A percentile compares a stretch with the other conserved stretches of the same genome.
phyloP scores from a whole-genome alignment of 2,797 vertebrate species.

The Argentina silus region DNA sequence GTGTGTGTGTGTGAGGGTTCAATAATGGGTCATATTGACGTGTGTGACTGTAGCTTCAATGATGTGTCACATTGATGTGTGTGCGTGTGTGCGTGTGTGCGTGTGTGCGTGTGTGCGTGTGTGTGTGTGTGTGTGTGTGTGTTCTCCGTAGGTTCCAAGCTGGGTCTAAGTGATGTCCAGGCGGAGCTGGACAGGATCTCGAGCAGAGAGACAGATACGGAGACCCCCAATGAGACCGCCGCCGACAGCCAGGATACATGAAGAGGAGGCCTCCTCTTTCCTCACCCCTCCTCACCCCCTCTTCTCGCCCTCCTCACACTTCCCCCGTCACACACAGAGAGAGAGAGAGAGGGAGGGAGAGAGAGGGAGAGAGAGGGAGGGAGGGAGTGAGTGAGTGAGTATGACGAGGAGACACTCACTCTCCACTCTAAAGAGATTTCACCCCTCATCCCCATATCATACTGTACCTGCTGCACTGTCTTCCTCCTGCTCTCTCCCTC shows the following conservation, averaged over 20 bases:
- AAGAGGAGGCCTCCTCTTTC: slow-evolving; percentile 71
- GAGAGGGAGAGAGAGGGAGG: slow-evolving; percentile 19
- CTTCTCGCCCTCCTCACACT: slow-evolving; percentile 23
- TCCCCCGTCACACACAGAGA: slow-evolving; percentile 2
- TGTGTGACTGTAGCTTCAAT: neutral
- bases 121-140: slow-evolving; percentile 6
- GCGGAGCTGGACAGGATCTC: slow-evolving; percentile 98
- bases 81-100: neutral
- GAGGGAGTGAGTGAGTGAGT: slow-evolving; percentile 21
- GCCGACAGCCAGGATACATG: slow-evolving; percentile 48
- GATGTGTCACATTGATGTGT: neutral
- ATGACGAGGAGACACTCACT: slow-evolving; percentile 28
- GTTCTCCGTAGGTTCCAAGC: slow-evolving; percentile 87
- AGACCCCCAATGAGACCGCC: slow-evolving; percentile 76
- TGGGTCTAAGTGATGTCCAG: slow-evolving; percentile 96
- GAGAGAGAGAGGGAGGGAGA: slow-evolving; percentile 24
- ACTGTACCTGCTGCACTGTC: slow-evolving; percentile 35
- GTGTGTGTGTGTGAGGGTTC: neutral
- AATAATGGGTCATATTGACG: too few species aligned
- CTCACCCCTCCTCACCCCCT: slow-evolving; percentile 73
- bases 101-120: neutral
- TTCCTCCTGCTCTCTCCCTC: slow-evolving; percentile 40
- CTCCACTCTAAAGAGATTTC: slow-evolving; percentile 8
- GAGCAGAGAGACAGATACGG: slow-evolving; percentile 86
- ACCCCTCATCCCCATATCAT: slow-evolving; percentile 28